Conservation (phyloP, 1,140 invertebrate species). For the Dendrolimus kikuchii region DNA sequence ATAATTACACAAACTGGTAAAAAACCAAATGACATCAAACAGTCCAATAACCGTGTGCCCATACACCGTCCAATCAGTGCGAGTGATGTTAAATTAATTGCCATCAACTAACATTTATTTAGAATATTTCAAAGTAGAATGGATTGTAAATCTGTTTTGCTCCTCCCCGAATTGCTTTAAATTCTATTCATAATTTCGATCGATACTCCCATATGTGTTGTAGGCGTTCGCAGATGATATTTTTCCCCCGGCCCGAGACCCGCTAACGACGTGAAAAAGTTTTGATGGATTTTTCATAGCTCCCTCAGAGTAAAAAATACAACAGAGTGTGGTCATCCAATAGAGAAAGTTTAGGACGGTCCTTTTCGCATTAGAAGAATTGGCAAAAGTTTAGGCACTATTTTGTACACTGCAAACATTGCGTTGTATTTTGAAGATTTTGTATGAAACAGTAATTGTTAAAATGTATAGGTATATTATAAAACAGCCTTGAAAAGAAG, state of each 20-base stretch:
- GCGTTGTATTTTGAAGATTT: conserved; percentile 2
- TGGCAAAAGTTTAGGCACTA: conserved; percentile 2
- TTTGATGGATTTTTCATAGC: conserved; percentile 49
- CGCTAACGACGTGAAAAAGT: conserved; percentile 51
- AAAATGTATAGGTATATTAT: too few relatives aligned
- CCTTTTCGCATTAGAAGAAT: conserved; percentile 14
- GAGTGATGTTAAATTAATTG: too few relatives aligned
- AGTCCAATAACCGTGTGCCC: too few relatives aligned
- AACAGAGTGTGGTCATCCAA: conserved; percentile 35
- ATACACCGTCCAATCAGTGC: too few relatives aligned
- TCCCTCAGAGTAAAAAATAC: conserved; percentile 26
- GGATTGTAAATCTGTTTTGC: too few relatives aligned
- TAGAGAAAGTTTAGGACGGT: conserved; percentile 27
- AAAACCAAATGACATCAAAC: too few relatives aligned
- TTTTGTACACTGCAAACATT: conserved; percentile 1
- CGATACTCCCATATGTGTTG: conserved; percentile 19
- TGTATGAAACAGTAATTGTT: too few relatives aligned
- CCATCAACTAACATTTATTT: too few relatives aligned
- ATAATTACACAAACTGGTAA: too few relatives aligned
- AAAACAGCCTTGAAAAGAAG: too few relatives aligned
- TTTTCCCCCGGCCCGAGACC: conserved; percentile 22
- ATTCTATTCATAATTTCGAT: conserved; percentile 7
- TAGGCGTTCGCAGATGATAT: conserved; percentile 15
- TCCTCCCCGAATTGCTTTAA: neutral
- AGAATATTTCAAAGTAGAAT: too few relatives aligned